Evolutionary conservation across 2,113 vertebrate genomes (phyloP).

Genomic region (Gavia stellata): DNA sequence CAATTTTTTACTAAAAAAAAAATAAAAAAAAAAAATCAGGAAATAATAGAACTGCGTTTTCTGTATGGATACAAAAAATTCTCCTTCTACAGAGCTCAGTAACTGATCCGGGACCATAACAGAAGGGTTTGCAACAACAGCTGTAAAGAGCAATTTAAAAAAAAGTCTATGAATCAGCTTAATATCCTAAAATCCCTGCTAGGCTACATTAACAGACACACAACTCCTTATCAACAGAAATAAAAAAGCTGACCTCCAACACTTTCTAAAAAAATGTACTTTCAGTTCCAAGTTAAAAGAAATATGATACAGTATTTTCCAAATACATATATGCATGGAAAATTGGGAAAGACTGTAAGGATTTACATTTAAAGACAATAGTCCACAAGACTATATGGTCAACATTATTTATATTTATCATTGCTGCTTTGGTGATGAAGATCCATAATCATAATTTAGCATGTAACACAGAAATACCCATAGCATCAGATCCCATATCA

Average conservation of each 20-base stretch:
- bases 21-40: background rate
- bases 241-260: background rate
- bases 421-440: background rate
- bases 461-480: background rate
- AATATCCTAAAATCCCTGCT: background rate
- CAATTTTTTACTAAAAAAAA: background rate
- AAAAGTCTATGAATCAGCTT: background rate
- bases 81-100: background rate
- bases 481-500: background rate
- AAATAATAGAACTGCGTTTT: background rate
- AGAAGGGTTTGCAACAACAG: background rate
- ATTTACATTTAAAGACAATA: background rate
- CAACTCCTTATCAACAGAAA: background rate
- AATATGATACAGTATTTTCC: background rate
- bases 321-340: background rate
- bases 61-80: background rate
- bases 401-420: background rate
- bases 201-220: background rate
- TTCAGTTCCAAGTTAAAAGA: background rate
- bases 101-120: background rate
- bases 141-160: background rate
- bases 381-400: background rate
- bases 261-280: background rate
- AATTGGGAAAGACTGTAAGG: background rate
- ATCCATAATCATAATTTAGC: background rate